These are phyloP conservation scores for Gambelia wislizenii DNA, from an alignment of 2,797 vertebrate species.

Conservation along the genomic window DNA sequence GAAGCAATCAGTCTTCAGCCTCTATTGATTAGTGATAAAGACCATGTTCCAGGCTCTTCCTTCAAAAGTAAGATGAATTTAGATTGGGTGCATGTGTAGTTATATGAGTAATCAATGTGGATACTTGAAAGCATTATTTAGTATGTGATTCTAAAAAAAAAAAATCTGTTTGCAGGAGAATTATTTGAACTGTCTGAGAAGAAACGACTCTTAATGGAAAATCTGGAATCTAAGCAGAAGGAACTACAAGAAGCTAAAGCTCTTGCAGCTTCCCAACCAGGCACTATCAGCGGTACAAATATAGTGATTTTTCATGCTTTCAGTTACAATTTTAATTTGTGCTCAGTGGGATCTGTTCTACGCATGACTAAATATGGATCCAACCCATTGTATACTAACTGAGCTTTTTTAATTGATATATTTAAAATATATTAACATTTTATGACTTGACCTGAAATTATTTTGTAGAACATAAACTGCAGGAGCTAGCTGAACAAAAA, in stretches of 20 bases:
- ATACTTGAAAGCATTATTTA: not conserved
- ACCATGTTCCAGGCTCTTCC: not conserved
- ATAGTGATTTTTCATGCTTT: not conserved
- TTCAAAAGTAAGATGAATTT: not conserved
- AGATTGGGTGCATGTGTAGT: not conserved
- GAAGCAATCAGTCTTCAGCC: not conserved
- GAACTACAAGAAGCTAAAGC: slow-evolving; percentile 18
- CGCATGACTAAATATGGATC: not conserved
- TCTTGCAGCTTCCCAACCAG: slow-evolving; percentile 5
- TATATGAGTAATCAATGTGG: not conserved
- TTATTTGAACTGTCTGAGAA: slow-evolving; percentile 9
- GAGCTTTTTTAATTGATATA: not conserved
- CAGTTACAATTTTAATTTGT: not conserved
- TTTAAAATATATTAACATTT: not conserved
- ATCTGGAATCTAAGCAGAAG: slow-evolving; percentile 6
- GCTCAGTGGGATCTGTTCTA: not conserved
- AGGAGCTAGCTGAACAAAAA: slow-evolving; percentile 20
- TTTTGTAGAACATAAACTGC: slow-evolving; percentile 21
- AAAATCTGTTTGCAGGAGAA: not conserved
- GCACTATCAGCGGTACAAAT: slow-evolving; percentile 17
- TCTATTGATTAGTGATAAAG: no score
- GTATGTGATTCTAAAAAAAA: not conserved
- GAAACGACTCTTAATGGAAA: slow-evolving; percentile 5
- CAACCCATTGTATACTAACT: not conserved
- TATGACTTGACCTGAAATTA: slow-evolving; percentile 4